Evolutionary conservation across 2,797 vertebrate species (phyloP).

Genomic region (Xenentodon cancila): DNA sequence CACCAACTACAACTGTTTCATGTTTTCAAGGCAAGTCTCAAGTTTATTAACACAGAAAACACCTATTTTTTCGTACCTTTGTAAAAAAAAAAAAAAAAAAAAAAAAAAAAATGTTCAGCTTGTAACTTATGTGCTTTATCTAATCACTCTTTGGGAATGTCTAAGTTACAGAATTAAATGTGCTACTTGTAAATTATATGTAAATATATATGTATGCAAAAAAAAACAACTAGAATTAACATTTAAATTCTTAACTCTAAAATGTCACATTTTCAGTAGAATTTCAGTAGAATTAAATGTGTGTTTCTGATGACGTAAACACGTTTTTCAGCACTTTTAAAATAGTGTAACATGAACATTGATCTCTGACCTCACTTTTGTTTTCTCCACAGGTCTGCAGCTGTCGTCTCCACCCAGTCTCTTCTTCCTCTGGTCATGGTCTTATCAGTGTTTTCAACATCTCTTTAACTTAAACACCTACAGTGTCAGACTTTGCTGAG

Average conservation of each 20-base stretch:
- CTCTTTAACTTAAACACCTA: background rate
- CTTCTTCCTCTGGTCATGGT: background rate
- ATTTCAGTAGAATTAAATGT: too few species aligned
- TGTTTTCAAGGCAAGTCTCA: slow-evolving; percentile 8
- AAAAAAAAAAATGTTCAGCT: background rate
- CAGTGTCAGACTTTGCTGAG: too few species aligned
- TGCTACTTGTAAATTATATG: too few species aligned
- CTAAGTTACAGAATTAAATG: too few species aligned
- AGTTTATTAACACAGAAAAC: background rate
- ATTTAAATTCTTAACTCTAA: too few species aligned
- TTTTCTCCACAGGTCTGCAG: slow-evolving; percentile 9
- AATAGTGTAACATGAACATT: background rate
- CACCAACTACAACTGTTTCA: slow-evolving; percentile 19
- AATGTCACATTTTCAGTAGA: too few species aligned
- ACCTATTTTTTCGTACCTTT: background rate
- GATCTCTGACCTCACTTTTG: background rate
- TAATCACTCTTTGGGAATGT: too few species aligned
- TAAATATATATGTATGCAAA: too few species aligned
- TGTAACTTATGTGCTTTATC: background rate
- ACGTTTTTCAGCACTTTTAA: too few species aligned
- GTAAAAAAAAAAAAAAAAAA: background rate
- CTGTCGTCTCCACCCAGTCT: background rate
- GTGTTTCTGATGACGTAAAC: too few species aligned
- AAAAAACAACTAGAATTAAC: too few species aligned
- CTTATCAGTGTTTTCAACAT: background rate